These are phyloP conservation scores for Manacus vitellinus DNA, from an alignment of 2,113 vertebrate genomes.

Conservation along the genomic window DNA sequence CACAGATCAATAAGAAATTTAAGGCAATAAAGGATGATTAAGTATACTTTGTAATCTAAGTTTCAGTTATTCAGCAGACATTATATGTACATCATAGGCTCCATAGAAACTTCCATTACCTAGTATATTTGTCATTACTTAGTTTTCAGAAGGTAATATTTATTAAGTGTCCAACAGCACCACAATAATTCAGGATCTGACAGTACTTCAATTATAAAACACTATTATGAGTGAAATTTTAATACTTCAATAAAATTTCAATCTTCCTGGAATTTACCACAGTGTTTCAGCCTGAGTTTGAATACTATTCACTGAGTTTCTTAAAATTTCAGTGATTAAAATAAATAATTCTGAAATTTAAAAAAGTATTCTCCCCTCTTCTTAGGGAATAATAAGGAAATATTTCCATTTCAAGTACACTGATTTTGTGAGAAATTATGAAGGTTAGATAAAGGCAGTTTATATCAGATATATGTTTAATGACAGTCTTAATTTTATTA, in stretches of 20 bases:
- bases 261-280: not conserved
- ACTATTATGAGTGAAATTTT: not conserved
- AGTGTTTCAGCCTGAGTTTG: not conserved
- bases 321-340: not conserved
- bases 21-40: not conserved
- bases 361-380: rapidly evolving
- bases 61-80: not conserved
- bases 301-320: not conserved
- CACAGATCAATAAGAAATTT: not conserved
- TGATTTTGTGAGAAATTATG: not conserved
- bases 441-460: not conserved
- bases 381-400: not conserved
- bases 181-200: not conserved
- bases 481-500: not conserved
- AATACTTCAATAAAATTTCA: not conserved
- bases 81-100: not conserved
- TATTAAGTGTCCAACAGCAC: not conserved
- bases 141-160: not conserved
- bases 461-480: not conserved
- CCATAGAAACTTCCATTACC: not conserved
- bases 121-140: not conserved
- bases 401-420: not conserved
- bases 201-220: not conserved
- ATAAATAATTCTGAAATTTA: not conserved
- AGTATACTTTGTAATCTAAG: not conserved